Percentiles rank a stretch among this genome's conserved stretches.
These are phyloP conservation scores for Galeopterus variegatus DNA, from an alignment of 2,113 vertebrate genomes.

Conservation along the genomic window DNA sequence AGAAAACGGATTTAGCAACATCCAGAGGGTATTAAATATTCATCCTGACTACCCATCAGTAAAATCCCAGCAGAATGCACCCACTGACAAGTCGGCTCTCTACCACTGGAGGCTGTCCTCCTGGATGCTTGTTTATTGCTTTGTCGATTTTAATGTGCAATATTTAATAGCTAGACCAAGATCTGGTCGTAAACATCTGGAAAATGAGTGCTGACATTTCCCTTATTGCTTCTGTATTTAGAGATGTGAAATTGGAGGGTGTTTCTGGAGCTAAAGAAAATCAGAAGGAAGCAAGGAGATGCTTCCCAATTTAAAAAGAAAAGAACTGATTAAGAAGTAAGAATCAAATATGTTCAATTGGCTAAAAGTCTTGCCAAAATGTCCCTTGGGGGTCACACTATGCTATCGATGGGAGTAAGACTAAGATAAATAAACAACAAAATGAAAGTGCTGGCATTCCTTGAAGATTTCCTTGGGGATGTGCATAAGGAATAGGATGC, in stretches of 20 bases:
- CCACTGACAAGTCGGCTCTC: slow-evolving; percentile 66
- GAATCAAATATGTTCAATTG: neutral
- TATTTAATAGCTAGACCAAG: slow-evolving; percentile 79
- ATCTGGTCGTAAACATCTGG: slow-evolving; percentile 70
- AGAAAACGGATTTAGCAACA: slow-evolving; percentile 75
- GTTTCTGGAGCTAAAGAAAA: slow-evolving; percentile 60
- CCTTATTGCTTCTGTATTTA: slow-evolving; percentile 77
- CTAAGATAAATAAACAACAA: neutral
- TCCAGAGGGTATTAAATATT: slow-evolving; percentile 81
- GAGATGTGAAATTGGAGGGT: slow-evolving; percentile 35
- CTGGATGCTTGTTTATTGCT: slow-evolving; percentile 80
- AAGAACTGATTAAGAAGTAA: neutral
- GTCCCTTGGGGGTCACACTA: neutral
- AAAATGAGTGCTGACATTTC: slow-evolving; percentile 78
- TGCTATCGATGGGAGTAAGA: neutral
- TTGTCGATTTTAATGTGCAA: slow-evolving; percentile 78
- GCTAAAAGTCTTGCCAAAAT: neutral
- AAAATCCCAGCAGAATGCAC: slow-evolving; percentile 71
- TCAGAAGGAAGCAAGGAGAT: slow-evolving; percentile 61
- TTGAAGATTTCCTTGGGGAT: neutral
- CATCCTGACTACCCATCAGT: slow-evolving; percentile 78
- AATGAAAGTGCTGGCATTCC: neutral
- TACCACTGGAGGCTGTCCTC: slow-evolving; percentile 69
- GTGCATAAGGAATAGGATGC: neutral
- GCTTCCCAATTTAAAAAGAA: slow-evolving; percentile 55